phyloP scores from a whole-genome alignment of 2,888 invertebrate genomes.

The Branchipolynoe longqiensis region DNA sequence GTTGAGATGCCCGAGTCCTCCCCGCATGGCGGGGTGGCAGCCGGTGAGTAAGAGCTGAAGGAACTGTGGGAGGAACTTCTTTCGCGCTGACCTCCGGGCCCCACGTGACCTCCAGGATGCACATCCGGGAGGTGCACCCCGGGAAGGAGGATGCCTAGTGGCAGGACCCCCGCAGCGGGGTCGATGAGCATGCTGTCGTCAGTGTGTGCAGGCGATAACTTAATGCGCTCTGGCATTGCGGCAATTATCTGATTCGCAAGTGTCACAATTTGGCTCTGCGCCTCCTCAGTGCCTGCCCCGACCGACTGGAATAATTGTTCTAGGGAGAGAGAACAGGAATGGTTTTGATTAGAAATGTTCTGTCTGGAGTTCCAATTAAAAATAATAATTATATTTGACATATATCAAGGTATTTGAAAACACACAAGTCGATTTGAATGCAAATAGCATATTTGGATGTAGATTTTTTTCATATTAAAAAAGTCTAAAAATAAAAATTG shows the following conservation, averaged over 20 bases:
- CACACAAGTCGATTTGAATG: too few relatives aligned
- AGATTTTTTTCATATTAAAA: too few relatives aligned
- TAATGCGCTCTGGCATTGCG: slow-evolving; percentile 98
- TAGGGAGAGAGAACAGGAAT: background rate
- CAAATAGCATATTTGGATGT: too few relatives aligned
- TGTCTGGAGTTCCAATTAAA: too few relatives aligned
- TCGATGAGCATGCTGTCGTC: slow-evolving; percentile 61
- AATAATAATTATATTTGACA: background rate
- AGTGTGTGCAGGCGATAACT: slow-evolving; percentile 85
- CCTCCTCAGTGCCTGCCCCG: slow-evolving; percentile 40
- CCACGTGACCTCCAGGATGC: too few relatives aligned
- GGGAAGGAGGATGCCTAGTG: too few relatives aligned
- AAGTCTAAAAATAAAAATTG: too few relatives aligned
- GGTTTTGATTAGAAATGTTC: background rate
- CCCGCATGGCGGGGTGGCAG: slow-evolving; percentile 82
- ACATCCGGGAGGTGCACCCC: background rate
- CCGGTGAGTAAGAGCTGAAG: slow-evolving; percentile 71
- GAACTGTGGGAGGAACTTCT: slow-evolving; percentile 89
- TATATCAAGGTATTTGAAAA: background rate
- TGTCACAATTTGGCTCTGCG: slow-evolving; percentile 83
- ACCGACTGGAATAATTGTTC: slow-evolving; percentile 50
- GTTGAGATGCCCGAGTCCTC: slow-evolving; percentile 81
- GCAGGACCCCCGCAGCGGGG: slow-evolving; percentile 59
- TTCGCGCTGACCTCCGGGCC: slow-evolving; percentile 68
- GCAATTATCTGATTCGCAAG: slow-evolving; percentile 99